A percentile compares a stretch with the other conserved stretches of the same genome.
Evolutionary conservation across 2,888 invertebrate genomes (phyloP).

Genomic region (Hydrotaea diabolus): DNA sequence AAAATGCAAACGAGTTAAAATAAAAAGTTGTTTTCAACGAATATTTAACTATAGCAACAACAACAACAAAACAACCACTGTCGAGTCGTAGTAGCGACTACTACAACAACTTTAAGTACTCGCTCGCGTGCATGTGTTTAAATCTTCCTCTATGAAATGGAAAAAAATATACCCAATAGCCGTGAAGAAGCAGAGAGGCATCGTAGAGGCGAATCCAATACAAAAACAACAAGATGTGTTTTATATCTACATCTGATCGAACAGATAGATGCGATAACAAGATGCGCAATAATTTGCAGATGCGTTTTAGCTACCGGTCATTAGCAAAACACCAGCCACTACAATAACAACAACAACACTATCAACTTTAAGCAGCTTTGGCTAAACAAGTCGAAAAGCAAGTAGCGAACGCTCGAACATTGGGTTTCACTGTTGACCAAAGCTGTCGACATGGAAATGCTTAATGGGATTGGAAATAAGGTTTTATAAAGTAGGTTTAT

Average conservation of each 20-base stretch:
- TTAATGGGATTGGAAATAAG: too few species aligned
- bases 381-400: conserved; percentile 21
- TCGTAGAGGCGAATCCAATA: neutral
- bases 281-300: conserved; percentile 73
- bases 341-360: conserved; percentile 13
- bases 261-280: conserved; percentile 71
- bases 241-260: conserved; percentile 66
- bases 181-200: neutral
- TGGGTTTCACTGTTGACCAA: too few species aligned
- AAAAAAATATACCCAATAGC: neutral
- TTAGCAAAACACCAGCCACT: conserved; percentile 68
- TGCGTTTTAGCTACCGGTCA: conserved; percentile 78
- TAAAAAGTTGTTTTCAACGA: conserved; percentile 47
- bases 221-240: conserved; percentile 47
- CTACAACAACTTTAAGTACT: too few species aligned
- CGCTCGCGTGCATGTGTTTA: neutral
- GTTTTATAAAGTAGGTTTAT: too few species aligned
- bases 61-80: too few species aligned
- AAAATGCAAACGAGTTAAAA: conserved; percentile 64
- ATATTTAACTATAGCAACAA: too few species aligned
- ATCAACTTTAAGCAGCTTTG: neutral
- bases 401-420: conserved; percentile 4
- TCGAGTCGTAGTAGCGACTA: too few species aligned
- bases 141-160: neutral
- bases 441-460: too few species aligned